Percentiles rank a stretch among this genome's conserved stretches.
Conservation (phyloP, 2,797 vertebrate genomes). For the Menidia menidia region DNA sequence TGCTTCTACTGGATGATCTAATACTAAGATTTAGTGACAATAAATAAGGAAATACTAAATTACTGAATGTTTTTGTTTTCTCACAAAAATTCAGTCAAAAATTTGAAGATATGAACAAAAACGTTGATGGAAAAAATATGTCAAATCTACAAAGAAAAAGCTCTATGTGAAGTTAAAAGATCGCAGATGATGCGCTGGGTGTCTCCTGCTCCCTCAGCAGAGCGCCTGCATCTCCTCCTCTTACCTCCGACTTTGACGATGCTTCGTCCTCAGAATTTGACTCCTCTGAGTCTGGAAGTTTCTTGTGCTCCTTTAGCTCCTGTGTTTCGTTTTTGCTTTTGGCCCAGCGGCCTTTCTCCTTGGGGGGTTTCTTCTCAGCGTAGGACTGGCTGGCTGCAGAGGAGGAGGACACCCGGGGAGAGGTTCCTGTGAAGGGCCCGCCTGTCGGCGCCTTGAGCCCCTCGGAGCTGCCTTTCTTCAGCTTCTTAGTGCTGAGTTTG, state of each 20-base stretch:
- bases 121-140: too few species aligned
- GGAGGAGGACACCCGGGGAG: conserved; percentile 86
- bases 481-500: conserved; percentile 94
- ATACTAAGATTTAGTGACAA: not conserved
- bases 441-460: conserved; percentile 79
- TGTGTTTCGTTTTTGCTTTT: conserved; percentile 88
- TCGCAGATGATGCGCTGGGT: not conserved
- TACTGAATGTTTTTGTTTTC: too few species aligned
- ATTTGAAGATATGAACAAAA: not conserved
- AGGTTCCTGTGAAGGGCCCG: conserved; percentile 82
- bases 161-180: not conserved
- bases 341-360: conserved; percentile 90
- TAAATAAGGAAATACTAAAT: not conserved
- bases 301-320: conserved; percentile 91
- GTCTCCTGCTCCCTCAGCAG: too few species aligned
- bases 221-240: not conserved
- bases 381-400: conserved; percentile 73
- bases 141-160: too few species aligned
- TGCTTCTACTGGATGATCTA: not conserved
- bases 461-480: conserved; percentile 93
- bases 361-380: conserved; percentile 90
- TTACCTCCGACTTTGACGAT: conserved; percentile 96
- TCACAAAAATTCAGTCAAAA: too few species aligned
- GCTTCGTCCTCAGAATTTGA: conserved; percentile 96
- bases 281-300: conserved; percentile 90